Percentiles rank a stretch among this genome's conserved stretches.
Conservation (phyloP, 2,888 invertebrate species). For the Epistrophe grossulariae region DNA sequence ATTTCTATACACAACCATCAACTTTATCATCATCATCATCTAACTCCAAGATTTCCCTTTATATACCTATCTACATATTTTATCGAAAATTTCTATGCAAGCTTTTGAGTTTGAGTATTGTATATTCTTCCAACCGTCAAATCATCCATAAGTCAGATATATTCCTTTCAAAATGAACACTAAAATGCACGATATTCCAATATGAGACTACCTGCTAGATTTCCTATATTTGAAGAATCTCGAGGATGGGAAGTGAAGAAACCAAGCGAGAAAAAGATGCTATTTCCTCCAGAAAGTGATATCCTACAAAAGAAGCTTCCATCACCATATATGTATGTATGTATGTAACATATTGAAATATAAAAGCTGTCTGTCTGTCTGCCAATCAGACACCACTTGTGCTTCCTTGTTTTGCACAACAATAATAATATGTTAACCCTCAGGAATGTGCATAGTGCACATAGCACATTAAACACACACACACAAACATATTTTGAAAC, state of each 20-base stretch:
- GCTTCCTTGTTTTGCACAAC: constrained; percentile 50
- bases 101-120: background rate
- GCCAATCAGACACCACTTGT: constrained; percentile 54
- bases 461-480: constrained; percentile 23
- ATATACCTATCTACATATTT: background rate
- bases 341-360: background rate
- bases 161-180: constrained; percentile 33
- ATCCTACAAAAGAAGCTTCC: constrained; percentile 4
- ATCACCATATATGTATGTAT: no score
- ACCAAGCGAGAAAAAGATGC: constrained; percentile 5
- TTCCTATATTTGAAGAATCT: background rate
- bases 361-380: constrained; percentile 15
- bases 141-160: constrained; percentile 45
- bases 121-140: constrained; percentile 2
- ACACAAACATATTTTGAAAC: background rate
- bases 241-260: background rate
- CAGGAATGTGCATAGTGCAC: constrained; percentile 38
- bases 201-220: background rate
- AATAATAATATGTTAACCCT: constrained; percentile 57
- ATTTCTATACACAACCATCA: constrained; percentile 4
- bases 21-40: constrained; percentile 9
- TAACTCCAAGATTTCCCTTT: background rate
- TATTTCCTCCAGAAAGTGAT: constrained; percentile 11
- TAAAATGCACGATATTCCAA: constrained; percentile 28
- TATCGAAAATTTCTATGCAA: constrained; percentile 4